Percentiles rank a stretch among this genome's conserved stretches.
Evolutionary conservation across 2,888 invertebrate genomes (phyloP).

Genomic region (Patella depressa): DNA sequence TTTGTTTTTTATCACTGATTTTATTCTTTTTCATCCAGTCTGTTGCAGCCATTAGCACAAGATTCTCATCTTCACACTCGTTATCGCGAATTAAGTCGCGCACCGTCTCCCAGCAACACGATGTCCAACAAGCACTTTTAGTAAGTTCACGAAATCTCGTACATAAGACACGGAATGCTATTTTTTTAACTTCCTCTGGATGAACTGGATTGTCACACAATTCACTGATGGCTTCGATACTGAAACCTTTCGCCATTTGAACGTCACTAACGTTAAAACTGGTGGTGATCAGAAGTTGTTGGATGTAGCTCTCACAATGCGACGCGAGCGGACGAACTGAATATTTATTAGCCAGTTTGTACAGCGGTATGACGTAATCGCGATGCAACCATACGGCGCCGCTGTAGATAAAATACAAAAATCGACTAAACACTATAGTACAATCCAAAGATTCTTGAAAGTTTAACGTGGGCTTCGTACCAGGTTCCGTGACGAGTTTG

Average conservation of each 20-base stretch:
- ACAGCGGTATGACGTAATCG: slow-evolving; percentile 65
- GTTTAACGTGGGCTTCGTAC: slow-evolving; percentile 48
- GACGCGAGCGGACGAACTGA: slow-evolving; percentile 57
- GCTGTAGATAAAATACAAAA: slow-evolving; percentile 68
- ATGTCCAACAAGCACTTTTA: slow-evolving; percentile 51
- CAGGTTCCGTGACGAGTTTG: slow-evolving; percentile 33
- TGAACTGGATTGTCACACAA: slow-evolving; percentile 42
- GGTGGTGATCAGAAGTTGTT: slow-evolving; percentile 55
- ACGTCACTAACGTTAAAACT: slow-evolving; percentile 8
- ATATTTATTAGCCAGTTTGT: slow-evolving; percentile 66
- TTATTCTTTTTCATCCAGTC: slow-evolving; percentile 66
- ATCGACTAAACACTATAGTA: slow-evolving; percentile 63
- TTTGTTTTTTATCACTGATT: slow-evolving; percentile 58
- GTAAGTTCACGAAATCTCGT: slow-evolving; percentile 55
- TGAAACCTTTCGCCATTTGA: slow-evolving; percentile 34
- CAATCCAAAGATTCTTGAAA: slow-evolving; percentile 62
- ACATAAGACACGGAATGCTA: slow-evolving; percentile 59
- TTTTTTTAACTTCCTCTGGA: slow-evolving; percentile 47
- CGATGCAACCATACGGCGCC: slow-evolving; percentile 66
- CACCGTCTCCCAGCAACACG: slow-evolving; percentile 55
- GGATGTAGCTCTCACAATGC: slow-evolving; percentile 64
- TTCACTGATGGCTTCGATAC: slow-evolving; percentile 35
- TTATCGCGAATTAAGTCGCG: slow-evolving; percentile 58
- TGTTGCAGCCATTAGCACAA: slow-evolving; percentile 61
- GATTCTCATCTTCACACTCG: slow-evolving; percentile 59